Conservation (phyloP, 2,797 vertebrate species). For the Enteromius argenteus region DNA sequence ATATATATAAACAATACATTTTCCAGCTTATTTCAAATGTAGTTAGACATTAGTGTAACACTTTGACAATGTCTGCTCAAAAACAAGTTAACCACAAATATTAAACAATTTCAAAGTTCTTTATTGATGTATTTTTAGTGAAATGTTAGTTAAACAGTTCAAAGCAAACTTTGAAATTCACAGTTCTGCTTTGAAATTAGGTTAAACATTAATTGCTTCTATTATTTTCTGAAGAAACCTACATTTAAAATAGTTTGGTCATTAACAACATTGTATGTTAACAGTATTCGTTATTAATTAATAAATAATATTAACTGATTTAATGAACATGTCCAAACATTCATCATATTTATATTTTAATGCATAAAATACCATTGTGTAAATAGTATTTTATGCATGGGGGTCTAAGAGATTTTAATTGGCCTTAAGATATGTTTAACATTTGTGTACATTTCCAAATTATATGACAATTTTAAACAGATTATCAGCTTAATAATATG, state of each 20-base stretch:
- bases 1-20: too few species aligned
- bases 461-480: neutral
- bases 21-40: neutral
- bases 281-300: neutral
- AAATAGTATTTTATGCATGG: neutral
- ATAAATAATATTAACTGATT: neutral
- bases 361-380: neutral
- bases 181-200: neutral
- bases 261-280: neutral
- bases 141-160: too few species aligned
- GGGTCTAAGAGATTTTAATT: neutral
- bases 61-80: neutral
- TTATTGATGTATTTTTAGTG: neutral
- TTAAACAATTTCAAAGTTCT: neutral
- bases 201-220: conserved; percentile 24
- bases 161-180: neutral
- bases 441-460: neutral
- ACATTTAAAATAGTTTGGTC: neutral
- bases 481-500: neutral
- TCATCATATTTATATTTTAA: neutral
- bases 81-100: neutral
- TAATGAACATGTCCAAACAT: neutral
- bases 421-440: neutral
- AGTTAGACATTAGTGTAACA: neutral
- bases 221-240: conserved; percentile 26